phyloP scores from a whole-genome alignment of 2,113 vertebrate species.

The Pandion haliaetus region DNA sequence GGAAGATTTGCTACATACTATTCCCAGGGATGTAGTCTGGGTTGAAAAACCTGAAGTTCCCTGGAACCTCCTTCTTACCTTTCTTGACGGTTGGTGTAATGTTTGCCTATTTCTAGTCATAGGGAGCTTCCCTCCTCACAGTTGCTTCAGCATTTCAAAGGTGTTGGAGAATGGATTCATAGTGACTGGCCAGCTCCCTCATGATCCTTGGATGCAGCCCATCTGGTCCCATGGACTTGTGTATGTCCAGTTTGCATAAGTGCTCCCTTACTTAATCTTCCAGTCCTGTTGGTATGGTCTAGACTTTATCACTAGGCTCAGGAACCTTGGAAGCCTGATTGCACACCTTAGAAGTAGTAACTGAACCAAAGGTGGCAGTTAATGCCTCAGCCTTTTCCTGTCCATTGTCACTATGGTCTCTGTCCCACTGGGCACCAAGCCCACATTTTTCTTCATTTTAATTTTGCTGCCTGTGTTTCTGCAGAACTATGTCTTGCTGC shows the following conservation, averaged over 20 bases:
- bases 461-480: not conserved
- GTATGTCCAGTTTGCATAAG: not conserved
- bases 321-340: not conserved
- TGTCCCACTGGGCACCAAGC: not conserved
- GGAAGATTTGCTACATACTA: not conserved
- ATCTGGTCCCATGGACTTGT: not conserved
- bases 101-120: not conserved
- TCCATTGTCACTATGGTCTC: not conserved
- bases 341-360: not conserved
- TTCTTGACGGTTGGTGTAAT: not conserved
- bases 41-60: not conserved
- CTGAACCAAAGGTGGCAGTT: not conserved
- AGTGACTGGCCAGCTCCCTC: not conserved
- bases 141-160: not conserved
- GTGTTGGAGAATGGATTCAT: not conserved
- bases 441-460: not conserved
- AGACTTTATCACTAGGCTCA: not conserved
- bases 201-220: not conserved
- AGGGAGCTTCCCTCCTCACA: not conserved
- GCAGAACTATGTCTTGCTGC: not conserved
- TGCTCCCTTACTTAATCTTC: not conserved
- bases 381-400: not conserved
- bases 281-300: not conserved
- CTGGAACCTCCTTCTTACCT: not conserved
- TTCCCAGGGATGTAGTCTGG: not conserved